Conservation (phyloP, 35 echinoderm and acorn worm genomes). For the Heliocidaris tuberculata region DNA sequence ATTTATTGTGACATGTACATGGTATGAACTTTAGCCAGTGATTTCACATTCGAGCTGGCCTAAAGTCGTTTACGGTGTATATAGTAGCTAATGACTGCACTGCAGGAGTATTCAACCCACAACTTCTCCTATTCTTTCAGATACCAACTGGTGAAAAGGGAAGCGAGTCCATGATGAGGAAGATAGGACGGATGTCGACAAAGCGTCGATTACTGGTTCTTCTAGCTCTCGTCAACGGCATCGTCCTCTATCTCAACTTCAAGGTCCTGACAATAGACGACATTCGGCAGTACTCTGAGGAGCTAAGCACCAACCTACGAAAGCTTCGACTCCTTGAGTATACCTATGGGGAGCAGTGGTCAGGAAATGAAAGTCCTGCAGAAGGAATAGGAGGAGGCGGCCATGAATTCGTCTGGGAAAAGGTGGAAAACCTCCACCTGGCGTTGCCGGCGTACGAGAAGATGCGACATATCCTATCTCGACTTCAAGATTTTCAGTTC, state of each 20-base stretch:
- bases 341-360: neutral
- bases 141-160: neutral
- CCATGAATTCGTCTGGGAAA: slow-evolving; percentile 29
- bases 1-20: too few species aligned
- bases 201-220: slow-evolving; percentile 22
- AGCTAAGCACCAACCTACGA: neutral
- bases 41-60: too few species aligned
- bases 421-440: slow-evolving; percentile 39
- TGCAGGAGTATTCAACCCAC: too few species aligned
- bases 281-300: neutral
- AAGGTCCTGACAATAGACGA: slow-evolving; percentile 25
- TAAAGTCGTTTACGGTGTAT: too few species aligned
- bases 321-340: slow-evolving; percentile 10
- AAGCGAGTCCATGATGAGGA: neutral
- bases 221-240: slow-evolving; percentile 43
- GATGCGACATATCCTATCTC: slow-evolving; percentile 65
- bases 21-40: too few species aligned
- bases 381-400: neutral
- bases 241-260: slow-evolving; percentile 61
- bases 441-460: slow-evolving; percentile 68
- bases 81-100: too few species aligned
- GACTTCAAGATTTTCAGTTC: slow-evolving; percentile 61
- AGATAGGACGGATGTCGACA: neutral
- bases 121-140: neutral
- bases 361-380: neutral